phyloP scores from a whole-genome alignment of 2,797 vertebrate species.

The Phoeniculus purpureus region DNA sequence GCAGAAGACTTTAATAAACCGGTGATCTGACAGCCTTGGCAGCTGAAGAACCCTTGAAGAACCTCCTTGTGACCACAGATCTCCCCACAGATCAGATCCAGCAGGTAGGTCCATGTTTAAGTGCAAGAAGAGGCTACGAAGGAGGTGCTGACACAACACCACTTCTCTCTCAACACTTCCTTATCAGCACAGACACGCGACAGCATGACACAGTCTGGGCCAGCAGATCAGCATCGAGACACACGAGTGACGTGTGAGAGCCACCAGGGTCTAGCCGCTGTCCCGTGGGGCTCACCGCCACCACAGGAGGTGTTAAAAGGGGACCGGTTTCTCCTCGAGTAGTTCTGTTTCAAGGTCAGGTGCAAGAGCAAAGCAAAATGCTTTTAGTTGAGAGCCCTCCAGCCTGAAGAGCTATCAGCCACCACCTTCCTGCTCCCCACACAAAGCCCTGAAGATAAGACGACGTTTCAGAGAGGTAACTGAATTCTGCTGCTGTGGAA shows the following conservation, averaged over 20 bases:
- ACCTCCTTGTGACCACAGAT: not conserved
- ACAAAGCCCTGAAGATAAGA: not conserved
- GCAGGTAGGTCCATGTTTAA: not conserved
- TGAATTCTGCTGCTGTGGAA: not conserved
- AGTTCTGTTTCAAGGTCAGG: not conserved
- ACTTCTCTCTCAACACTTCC: not conserved
- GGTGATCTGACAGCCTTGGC: not conserved
- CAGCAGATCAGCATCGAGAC: not conserved
- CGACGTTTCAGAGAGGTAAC: not conserved
- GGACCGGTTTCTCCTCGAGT: not conserved
- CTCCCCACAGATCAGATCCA: not conserved
- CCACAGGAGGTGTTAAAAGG: not conserved
- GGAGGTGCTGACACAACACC: fast-evolving
- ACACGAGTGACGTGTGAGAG: not conserved
- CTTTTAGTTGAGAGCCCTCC: not conserved
- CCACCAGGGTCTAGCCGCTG: not conserved
- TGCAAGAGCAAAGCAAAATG: not conserved
- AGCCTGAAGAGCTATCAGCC: not conserved
- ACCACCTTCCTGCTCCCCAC: not conserved
- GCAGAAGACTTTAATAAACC: not conserved
- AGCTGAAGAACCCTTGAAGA: not conserved
- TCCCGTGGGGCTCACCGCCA: not conserved
- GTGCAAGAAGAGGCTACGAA: not conserved
- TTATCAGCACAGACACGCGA: not conserved
- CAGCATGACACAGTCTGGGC: not conserved